Conservation (phyloP, 2,113 vertebrate species). For the Solea solea region DNA sequence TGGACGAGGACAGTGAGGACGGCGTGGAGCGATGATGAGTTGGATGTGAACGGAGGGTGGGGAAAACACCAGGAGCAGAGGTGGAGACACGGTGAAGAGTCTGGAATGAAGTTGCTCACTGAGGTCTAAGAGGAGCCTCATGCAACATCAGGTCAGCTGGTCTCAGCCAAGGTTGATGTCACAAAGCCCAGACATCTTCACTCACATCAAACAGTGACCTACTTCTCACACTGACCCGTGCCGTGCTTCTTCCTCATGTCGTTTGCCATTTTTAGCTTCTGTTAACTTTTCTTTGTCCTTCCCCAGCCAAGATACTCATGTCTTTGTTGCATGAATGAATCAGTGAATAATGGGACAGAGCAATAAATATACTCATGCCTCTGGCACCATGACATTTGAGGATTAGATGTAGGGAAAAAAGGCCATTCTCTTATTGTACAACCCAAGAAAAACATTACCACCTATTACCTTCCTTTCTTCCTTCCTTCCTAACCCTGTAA, state of each 20-base stretch:
- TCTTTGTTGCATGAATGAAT: too few relatives aligned
- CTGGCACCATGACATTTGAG: too few relatives aligned
- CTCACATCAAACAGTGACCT: neutral
- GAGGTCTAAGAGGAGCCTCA: constrained; percentile 32
- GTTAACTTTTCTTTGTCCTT: neutral
- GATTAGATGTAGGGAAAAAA: too few relatives aligned
- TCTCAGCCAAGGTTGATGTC: constrained; percentile 35
- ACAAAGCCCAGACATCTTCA: constrained; percentile 11
- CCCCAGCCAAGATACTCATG: too few relatives aligned
- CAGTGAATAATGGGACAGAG: too few relatives aligned
- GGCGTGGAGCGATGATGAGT: constrained; percentile 4
- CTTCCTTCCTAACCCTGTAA: too few relatives aligned
- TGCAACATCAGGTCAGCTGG: constrained; percentile 8
- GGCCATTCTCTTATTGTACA: too few relatives aligned
- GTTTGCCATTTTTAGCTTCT: neutral
- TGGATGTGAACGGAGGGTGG: constrained; percentile 23
- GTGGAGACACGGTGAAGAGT: constrained; percentile 27
- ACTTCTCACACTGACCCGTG: neutral
- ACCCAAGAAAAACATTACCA: too few relatives aligned
- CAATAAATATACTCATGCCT: too few relatives aligned
- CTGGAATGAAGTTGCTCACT: constrained; percentile 32
- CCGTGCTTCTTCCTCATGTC: neutral
- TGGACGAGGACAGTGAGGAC: constrained; percentile 22
- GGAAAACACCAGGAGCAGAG: constrained; percentile 27
- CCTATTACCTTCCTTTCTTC: too few relatives aligned